phyloP scores from a whole-genome alignment of 2,113 vertebrate genomes.

The Marmota flaviventris region DNA sequence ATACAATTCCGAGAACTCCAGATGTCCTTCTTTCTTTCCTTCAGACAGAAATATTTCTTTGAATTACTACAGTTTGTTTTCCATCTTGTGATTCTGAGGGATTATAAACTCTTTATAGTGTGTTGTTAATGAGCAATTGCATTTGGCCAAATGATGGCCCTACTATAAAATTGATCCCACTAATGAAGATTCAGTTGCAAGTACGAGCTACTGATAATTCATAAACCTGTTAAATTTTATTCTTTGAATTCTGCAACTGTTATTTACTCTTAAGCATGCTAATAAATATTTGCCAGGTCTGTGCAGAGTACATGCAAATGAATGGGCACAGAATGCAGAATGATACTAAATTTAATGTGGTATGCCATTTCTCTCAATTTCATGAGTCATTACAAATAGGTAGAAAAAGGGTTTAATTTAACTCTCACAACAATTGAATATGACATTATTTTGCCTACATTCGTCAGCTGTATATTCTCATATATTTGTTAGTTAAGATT shows the following conservation, averaged over 20 bases:
- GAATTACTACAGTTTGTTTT: neutral
- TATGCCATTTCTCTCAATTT: neutral
- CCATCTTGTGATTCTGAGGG: neutral
- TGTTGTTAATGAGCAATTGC: neutral
- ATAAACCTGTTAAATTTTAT: neutral
- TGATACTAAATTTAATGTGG: neutral
- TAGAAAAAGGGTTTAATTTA: neutral
- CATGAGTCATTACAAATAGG: neutral
- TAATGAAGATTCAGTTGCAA: neutral
- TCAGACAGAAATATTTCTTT: neutral
- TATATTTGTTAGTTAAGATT: neutral
- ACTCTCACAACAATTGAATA: neutral
- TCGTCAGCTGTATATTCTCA: neutral
- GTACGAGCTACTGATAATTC: neutral
- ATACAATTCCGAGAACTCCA: neutral
- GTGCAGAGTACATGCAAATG: neutral
- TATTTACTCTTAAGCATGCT: neutral
- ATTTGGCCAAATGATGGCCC: neutral
- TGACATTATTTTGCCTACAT: neutral
- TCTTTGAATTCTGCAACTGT: neutral
- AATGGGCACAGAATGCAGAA: neutral
- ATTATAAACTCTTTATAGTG: neutral
- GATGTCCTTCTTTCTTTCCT: neutral
- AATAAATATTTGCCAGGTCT: neutral
- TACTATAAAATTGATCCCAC: neutral